These are phyloP conservation scores for Lapara coniferarum DNA, from an alignment of 2,888 invertebrate genomes.

Conservation along the genomic window DNA sequence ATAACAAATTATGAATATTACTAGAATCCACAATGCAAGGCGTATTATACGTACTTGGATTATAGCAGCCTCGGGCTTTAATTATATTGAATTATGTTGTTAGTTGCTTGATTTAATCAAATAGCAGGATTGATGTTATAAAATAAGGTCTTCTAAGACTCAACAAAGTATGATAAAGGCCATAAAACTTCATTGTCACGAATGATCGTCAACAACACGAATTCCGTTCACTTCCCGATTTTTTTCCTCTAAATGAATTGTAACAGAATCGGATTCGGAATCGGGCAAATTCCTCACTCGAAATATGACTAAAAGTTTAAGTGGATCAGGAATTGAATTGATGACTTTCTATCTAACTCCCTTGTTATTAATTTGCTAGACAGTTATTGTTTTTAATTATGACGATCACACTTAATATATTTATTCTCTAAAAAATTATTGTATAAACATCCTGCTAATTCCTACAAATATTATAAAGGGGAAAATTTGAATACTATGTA, in stretches of 20 bases:
- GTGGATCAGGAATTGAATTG: neutral
- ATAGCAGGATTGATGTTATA: neutral
- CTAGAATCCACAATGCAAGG: neutral
- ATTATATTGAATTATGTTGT: neutral
- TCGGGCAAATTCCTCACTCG: neutral
- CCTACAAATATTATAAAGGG: too few species aligned
- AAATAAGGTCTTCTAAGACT: neutral
- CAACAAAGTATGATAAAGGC: neutral
- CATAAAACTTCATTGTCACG: neutral
- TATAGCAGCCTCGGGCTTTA: neutral
- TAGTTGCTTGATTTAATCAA: neutral
- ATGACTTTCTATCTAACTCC: neutral
- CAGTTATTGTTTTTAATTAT: too few species aligned
- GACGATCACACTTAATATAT: too few species aligned
- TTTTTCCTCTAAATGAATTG: neutral
- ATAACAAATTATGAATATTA: slow-evolving; percentile 4
- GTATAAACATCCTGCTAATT: too few species aligned
- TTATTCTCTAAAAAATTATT: too few species aligned
- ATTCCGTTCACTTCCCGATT: neutral
- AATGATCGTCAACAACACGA: neutral
- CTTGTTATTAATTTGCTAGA: neutral
- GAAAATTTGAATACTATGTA: too few species aligned
- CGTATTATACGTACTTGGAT: neutral
- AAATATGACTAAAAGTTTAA: neutral
- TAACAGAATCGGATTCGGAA: neutral